A percentile compares a stretch with the other conserved stretches of the same genome.
phyloP scores from a whole-genome alignment of 2,113 vertebrate species.

The Oreotrochilus melanogaster region DNA sequence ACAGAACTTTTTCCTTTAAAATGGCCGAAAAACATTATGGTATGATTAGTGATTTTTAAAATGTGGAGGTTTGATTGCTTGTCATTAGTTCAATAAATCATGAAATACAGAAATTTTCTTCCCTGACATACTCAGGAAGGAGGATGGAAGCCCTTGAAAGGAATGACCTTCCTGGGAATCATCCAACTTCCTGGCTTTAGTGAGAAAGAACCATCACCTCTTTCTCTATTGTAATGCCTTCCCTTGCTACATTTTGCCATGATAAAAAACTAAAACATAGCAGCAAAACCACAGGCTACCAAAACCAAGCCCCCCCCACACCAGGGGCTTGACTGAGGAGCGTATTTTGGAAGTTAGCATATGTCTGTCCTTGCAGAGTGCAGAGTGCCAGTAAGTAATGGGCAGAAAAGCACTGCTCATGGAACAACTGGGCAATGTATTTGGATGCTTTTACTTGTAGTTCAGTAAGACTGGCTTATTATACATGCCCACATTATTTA shows the following conservation, averaged over 20 bases:
- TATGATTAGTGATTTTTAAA: neutral
- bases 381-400: neutral
- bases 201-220: neutral
- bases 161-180: neutral
- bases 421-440: neutral
- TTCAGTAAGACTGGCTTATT: neutral
- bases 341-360: neutral
- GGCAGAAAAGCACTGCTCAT: rapidly evolving
- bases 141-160: neutral
- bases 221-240: neutral
- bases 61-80: neutral
- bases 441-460: neutral
- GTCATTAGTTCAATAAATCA: neutral
- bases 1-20: neutral
- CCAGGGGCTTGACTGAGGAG: neutral
- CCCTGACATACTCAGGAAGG: neutral
- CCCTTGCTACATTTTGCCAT: neutral
- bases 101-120: neutral
- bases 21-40: no score
- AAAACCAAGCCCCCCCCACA: rapidly evolving
- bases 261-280: neutral
- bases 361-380: neutral
- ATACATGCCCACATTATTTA: neutral
- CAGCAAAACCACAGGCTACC: neutral
- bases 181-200: neutral